Percentiles rank a stretch among this genome's conserved stretches.
Conservation (phyloP, 2,113 vertebrate genomes). For the Nycticryphes semicollaris region DNA sequence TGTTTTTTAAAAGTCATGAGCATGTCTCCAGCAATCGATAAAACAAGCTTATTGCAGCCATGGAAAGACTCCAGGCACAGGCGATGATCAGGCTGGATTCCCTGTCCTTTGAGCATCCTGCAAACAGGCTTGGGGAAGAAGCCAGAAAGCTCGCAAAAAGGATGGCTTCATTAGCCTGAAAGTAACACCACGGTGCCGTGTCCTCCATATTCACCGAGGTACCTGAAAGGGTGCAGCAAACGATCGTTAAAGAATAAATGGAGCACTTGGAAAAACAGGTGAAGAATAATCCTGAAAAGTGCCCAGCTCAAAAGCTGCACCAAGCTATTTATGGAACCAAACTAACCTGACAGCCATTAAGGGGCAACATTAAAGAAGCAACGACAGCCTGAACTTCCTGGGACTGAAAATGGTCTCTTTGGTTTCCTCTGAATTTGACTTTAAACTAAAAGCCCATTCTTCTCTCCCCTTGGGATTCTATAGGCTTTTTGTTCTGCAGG, state of each 20-base stretch:
- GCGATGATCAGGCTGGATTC: not conserved
- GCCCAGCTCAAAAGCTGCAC: not conserved
- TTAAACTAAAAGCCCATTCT: not conserved
- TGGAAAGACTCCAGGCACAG: not conserved
- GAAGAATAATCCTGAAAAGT: not conserved
- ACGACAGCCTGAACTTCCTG: not conserved
- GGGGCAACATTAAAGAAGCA: not conserved
- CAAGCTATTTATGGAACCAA: not conserved
- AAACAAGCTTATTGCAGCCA: not conserved
- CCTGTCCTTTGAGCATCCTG: not conserved
- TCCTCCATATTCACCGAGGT: not conserved
- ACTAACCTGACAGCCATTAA: not conserved
- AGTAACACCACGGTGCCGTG: fast-evolving
- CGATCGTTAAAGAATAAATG: not conserved
- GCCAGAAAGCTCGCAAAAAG: not conserved
- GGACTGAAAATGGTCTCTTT: not conserved
- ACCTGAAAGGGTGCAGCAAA: not conserved
- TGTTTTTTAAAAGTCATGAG: not conserved
- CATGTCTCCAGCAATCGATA: not conserved
- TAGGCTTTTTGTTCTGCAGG: not conserved
- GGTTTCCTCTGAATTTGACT: not conserved
- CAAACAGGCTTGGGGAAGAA: not conserved
- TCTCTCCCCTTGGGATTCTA: not conserved
- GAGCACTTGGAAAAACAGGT: not conserved
- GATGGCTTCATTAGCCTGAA: not conserved